Conservation (phyloP, 2,113 vertebrate species). For the Xiphorhynchus elegans region DNA sequence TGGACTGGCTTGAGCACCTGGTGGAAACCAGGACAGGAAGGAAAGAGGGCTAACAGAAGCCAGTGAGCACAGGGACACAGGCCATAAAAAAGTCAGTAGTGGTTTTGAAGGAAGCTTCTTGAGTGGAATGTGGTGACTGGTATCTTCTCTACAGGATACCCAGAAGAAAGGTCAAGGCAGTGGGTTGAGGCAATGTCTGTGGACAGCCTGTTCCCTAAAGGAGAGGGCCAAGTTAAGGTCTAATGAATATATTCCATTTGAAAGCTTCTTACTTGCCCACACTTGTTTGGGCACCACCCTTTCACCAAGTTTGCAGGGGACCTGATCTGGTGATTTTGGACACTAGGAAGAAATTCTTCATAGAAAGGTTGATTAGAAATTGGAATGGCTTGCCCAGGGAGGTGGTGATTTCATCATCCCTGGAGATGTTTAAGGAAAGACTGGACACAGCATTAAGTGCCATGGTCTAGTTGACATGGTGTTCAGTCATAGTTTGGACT, state of each 20-base stretch:
- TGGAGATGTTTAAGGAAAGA: neutral
- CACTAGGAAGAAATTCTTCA: neutral
- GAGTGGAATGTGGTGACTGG: neutral
- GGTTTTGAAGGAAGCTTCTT: neutral
- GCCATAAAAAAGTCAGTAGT: neutral
- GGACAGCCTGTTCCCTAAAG: neutral
- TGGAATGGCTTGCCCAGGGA: neutral
- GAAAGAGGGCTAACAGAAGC: neutral
- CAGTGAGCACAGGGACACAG: neutral
- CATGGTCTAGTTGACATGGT: rapidly evolving
- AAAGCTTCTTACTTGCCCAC: neutral
- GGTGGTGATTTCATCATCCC: neutral
- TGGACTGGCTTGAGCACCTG: neutral
- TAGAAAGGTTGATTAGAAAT: neutral
- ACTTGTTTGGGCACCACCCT: neutral
- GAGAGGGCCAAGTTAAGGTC: neutral
- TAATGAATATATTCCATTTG: neutral
- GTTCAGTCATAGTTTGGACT: neutral
- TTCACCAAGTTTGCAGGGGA: neutral
- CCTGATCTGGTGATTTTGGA: neutral
- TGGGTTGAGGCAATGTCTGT: neutral
- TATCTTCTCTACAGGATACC: neutral
- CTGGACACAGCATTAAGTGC: rapidly evolving
- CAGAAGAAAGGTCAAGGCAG: neutral
- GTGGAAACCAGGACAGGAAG: neutral